Conservation (phyloP, 2,113 vertebrate genomes). For the Protomyctophum bolini region DNA sequence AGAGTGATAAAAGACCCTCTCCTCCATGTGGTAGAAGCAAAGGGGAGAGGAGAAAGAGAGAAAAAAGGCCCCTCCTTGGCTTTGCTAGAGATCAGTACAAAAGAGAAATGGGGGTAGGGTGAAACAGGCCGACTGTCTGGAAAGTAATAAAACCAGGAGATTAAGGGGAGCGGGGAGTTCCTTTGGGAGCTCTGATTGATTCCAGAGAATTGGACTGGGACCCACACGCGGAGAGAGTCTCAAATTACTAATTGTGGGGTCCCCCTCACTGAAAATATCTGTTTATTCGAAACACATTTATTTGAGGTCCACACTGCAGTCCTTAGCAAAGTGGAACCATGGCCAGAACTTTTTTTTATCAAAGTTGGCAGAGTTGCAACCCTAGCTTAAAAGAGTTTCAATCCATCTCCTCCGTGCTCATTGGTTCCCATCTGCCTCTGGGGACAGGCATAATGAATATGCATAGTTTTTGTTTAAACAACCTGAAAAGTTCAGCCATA, state of each 20-base stretch:
- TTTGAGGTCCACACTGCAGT: constrained; percentile 44
- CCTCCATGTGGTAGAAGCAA: constrained; percentile 72
- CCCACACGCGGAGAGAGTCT: constrained; percentile 73
- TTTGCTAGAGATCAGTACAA: constrained; percentile 81
- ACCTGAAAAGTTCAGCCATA: constrained; percentile 32
- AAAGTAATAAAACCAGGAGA: constrained; percentile 87
- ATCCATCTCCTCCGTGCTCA: background rate
- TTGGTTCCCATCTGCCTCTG: background rate
- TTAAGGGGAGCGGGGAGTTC: constrained; percentile 80
- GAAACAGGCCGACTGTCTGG: constrained; percentile 78
- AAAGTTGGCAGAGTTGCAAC: constrained; percentile 37
- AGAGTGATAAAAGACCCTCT: constrained; percentile 76
- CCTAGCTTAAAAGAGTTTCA: constrained; percentile 10
- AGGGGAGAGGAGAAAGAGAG: constrained; percentile 23
- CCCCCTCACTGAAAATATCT: constrained; percentile 73
- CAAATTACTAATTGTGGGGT: constrained; percentile 82
- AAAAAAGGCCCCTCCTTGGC: constrained; percentile 67
- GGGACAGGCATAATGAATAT: background rate
- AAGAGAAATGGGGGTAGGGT: constrained; percentile 81
- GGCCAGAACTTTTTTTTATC: constrained; percentile 37
- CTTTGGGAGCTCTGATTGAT: constrained; percentile 83
- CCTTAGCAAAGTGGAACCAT: constrained; percentile 2
- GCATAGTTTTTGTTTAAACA: constrained; percentile 17
- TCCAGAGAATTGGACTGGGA: constrained; percentile 80
- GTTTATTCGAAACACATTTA: constrained; percentile 78